Conservation (phyloP, 1,140 invertebrate species). For the Xylocopa sonorina region DNA sequence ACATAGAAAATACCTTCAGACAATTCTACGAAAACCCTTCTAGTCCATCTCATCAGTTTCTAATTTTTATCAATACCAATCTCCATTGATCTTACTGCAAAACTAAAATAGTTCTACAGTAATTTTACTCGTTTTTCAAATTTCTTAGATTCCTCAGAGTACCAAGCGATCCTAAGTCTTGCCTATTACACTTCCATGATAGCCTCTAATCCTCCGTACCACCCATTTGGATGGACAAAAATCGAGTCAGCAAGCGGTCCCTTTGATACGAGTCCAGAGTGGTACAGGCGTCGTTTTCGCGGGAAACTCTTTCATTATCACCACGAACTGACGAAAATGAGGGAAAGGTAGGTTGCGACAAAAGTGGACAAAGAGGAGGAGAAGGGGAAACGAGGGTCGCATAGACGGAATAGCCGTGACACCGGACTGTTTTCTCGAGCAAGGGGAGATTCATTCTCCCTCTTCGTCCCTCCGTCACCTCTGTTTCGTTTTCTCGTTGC, state of each 20-base stretch:
- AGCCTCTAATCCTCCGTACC: too few species aligned
- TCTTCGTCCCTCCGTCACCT: background rate
- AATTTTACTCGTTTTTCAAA: too few species aligned
- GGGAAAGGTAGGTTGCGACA: background rate
- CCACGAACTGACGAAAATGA: background rate
- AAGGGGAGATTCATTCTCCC: background rate
- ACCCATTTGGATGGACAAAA: background rate
- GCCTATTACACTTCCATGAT: too few species aligned
- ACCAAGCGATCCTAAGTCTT: too few species aligned
- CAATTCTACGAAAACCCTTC: too few species aligned
- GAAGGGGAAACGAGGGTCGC: background rate
- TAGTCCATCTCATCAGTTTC: too few species aligned
- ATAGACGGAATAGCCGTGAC: conserved; percentile 7
- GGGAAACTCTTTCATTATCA: conserved; percentile 15
- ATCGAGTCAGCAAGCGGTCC: background rate
- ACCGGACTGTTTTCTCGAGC: conserved; percentile 20
- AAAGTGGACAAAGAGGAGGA: background rate
- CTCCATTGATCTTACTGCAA: too few species aligned
- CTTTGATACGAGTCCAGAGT: background rate
- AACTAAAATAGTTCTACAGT: too few species aligned
- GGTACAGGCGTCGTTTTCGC: background rate
- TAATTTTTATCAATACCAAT: too few species aligned
- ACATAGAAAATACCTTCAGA: background rate
- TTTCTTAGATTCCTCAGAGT: too few species aligned
- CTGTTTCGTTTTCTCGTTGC: background rate